phyloP scores from a whole-genome alignment of 2,797 vertebrate species.

The Halcyon leucocephala region DNA sequence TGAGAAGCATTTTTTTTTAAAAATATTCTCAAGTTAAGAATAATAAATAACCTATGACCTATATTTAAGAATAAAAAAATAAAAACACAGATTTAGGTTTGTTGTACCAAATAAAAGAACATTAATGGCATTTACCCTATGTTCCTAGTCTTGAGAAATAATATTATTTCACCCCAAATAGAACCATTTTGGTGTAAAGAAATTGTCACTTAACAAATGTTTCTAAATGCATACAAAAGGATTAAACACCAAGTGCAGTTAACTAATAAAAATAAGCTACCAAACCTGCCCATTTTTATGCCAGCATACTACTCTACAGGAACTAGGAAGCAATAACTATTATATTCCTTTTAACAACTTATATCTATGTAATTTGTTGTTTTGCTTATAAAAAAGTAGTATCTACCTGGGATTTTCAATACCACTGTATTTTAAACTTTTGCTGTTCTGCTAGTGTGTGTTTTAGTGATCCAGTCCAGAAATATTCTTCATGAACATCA shows the following conservation, averaged over 20 bases:
- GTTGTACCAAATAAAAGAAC: neutral
- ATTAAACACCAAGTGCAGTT: neutral
- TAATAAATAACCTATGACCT: neutral
- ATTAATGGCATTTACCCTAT: neutral
- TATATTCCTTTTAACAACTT: neutral
- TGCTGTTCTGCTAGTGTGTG: accelerated
- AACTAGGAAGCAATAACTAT: neutral
- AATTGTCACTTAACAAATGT: neutral
- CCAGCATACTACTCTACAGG: neutral
- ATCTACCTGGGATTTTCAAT: neutral
- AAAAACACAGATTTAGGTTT: neutral
- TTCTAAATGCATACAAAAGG: neutral
- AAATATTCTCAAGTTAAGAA: neutral
- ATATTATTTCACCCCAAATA: neutral
- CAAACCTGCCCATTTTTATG: neutral
- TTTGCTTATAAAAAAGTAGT: neutral
- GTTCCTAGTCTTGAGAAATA: neutral
- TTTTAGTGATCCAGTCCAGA: neutral
- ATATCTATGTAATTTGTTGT: accelerated
- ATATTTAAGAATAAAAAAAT: neutral
- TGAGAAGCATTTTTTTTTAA: neutral
- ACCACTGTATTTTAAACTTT: neutral
- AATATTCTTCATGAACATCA: neutral
- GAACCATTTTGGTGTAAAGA: neutral
- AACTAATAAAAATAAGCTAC: neutral